A percentile compares a stretch with the other conserved stretches of the same genome.
phyloP scores from a whole-genome alignment of 2,113 vertebrate genomes.

The Aegithalos caudatus region DNA sequence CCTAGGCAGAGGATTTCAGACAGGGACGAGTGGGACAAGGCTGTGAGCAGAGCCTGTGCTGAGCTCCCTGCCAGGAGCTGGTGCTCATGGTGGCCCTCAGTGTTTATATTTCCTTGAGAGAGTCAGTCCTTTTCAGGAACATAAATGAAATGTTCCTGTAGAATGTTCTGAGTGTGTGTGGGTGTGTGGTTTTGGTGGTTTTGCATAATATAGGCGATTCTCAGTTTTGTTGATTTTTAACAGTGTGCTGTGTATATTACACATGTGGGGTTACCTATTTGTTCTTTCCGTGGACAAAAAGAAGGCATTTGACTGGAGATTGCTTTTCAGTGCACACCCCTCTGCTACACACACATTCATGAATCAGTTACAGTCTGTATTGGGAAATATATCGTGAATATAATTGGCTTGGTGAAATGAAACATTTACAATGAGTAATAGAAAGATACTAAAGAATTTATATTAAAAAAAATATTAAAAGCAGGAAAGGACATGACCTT shows the following conservation, averaged over 20 bases:
- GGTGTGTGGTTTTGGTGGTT: neutral
- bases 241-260: neutral
- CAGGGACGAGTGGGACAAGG: neutral
- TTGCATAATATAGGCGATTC: neutral
- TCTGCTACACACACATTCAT: neutral
- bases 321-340: neutral
- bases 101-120: neutral
- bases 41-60: neutral
- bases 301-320: neutral
- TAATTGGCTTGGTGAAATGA: neutral
- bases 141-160: neutral
- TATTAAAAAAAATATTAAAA: neutral
- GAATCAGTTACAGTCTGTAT: neutral
- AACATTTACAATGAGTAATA: neutral
- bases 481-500: neutral
- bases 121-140: neutral
- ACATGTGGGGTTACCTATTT: neutral
- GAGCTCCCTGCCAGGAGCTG: neutral
- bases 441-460: neutral
- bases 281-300: neutral
- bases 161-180: neutral
- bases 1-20: fast-evolving
- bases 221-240: neutral
- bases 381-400: neutral
- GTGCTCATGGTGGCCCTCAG: neutral